These are phyloP conservation scores for Caranx melampygus DNA, from an alignment of 2,113 vertebrate species.

Conservation along the genomic window DNA sequence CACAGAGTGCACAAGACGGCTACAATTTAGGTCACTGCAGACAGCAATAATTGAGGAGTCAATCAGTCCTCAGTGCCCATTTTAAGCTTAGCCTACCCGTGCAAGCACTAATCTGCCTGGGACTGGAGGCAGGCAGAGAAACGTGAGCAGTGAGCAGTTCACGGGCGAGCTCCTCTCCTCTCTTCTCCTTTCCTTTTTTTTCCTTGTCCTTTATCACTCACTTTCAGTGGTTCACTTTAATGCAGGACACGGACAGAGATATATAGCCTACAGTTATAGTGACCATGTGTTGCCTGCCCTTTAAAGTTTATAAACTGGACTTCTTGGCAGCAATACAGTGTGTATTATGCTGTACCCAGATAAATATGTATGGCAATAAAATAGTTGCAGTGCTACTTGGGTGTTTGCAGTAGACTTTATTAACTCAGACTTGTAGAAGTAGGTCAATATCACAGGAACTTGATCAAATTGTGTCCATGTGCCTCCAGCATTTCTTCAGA, in stretches of 20 bases:
- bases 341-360: neutral
- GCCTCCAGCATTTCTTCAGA: constrained; percentile 57
- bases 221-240: neutral
- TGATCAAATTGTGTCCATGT: constrained; percentile 59
- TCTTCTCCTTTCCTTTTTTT: neutral
- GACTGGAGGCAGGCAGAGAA: constrained; percentile 68
- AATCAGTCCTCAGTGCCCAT: constrained; percentile 57
- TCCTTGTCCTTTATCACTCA: constrained; percentile 7
- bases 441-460: constrained; percentile 77
- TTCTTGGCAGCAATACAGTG: neutral
- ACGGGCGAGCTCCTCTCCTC: constrained; percentile 35
- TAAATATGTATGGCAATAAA: neutral
- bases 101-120: constrained; percentile 75
- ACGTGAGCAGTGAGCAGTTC: constrained; percentile 72
- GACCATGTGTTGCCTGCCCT: neutral
- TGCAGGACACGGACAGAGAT: neutral
- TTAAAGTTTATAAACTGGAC: neutral
- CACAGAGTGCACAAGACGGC: constrained; percentile 15
- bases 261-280: neutral
- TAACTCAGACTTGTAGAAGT: constrained; percentile 67
- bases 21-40: constrained; percentile 70
- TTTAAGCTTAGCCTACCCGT: constrained; percentile 64
- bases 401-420: constrained; percentile 52
- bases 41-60: constrained; percentile 62
- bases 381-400: constrained; percentile 26